Conservation (phyloP, 2,113 vertebrate genomes). For the Budorcas taxicolor region DNA sequence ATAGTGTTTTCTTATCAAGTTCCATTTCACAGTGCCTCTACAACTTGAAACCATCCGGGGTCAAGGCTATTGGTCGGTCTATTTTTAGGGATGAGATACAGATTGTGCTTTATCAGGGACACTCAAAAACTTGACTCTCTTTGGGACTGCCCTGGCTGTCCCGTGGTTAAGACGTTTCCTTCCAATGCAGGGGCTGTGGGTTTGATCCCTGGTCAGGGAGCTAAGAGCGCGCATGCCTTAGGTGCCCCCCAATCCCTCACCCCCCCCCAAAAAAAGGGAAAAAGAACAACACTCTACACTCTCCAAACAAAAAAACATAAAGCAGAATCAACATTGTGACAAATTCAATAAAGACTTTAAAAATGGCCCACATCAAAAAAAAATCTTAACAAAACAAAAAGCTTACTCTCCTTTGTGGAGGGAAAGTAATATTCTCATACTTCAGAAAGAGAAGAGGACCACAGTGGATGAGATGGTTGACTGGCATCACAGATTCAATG, state of each 20-base stretch:
- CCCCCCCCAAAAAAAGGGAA: background rate
- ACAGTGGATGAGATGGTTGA: background rate
- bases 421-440: background rate
- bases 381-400: background rate
- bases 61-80: background rate
- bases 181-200: background rate
- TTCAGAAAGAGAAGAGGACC: background rate
- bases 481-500: background rate
- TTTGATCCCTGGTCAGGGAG: background rate
- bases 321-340: background rate
- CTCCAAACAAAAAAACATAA: background rate
- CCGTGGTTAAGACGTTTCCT: background rate
- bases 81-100: background rate
- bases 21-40: background rate
- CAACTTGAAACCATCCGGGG: background rate
- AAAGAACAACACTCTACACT: background rate
- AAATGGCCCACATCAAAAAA: background rate
- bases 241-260: accelerated
- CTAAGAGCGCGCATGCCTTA: background rate
- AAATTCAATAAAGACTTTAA: background rate
- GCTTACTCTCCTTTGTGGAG: background rate
- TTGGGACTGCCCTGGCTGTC: background rate
- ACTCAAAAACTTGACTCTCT: background rate
- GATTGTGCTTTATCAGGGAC: background rate
- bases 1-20: background rate